A percentile compares a stretch with the other conserved stretches of the same genome.
phyloP scores from a whole-genome alignment of 1,140 invertebrate species.

The Heliconius hewitsoni region DNA sequence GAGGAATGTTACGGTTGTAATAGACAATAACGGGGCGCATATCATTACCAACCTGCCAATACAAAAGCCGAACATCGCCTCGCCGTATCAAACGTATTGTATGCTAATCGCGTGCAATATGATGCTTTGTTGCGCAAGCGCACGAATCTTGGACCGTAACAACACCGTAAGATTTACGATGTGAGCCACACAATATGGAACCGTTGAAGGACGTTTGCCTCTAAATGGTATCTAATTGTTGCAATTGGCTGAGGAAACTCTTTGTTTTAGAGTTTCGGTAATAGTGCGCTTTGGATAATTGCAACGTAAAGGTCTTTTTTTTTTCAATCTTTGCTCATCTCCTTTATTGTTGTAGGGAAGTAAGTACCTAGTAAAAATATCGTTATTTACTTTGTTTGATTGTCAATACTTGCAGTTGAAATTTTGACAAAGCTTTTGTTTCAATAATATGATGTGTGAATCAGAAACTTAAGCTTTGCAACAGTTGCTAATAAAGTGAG shows the following conservation, averaged over 20 bases:
- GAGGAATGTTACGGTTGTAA: slow-evolving; percentile 30
- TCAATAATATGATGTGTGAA: too few species aligned
- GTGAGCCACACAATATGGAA: slow-evolving; percentile 30
- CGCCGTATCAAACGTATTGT: slow-evolving; percentile 54
- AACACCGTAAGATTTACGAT: slow-evolving; percentile 46
- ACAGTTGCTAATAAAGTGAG: too few species aligned
- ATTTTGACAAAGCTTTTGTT: background rate
- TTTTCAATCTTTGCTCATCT: background rate
- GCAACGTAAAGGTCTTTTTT: background rate
- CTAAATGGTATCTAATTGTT: slow-evolving; percentile 25
- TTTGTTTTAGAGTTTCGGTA: slow-evolving; percentile 13
- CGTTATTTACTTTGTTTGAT: background rate
- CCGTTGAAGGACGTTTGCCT: slow-evolving; percentile 26
- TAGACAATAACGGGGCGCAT: slow-evolving; percentile 27
- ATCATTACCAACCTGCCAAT: slow-evolving; percentile 41
- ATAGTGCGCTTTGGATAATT: background rate
- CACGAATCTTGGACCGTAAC: slow-evolving; percentile 47
- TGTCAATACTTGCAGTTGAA: background rate
- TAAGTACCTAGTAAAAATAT: background rate
- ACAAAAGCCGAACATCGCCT: slow-evolving; percentile 39
- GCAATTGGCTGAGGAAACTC: slow-evolving; percentile 7
- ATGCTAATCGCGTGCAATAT: slow-evolving; percentile 61
- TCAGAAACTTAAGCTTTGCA: too few species aligned
- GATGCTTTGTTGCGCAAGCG: slow-evolving; percentile 51
- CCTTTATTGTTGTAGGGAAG: too few species aligned